These are phyloP conservation scores for Steatornis caripensis DNA, from an alignment of 2,113 vertebrate species.

Conservation along the genomic window DNA sequence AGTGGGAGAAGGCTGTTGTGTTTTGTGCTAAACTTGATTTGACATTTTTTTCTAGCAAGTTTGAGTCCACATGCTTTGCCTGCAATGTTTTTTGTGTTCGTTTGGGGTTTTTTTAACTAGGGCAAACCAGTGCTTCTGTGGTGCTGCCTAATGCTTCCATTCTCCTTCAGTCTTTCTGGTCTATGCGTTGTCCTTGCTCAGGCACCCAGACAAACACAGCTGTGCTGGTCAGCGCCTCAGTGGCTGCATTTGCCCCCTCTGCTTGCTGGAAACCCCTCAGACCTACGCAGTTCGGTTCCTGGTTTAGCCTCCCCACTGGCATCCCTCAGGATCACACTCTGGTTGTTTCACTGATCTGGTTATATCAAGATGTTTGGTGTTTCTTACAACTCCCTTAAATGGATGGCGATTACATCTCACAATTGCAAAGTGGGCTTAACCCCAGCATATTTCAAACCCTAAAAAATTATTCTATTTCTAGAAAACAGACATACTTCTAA, in stretches of 20 bases:
- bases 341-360: not conserved
- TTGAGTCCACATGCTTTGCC: not conserved
- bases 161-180: not conserved
- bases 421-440: not conserved
- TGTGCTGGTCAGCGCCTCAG: not conserved
- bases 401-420: not conserved
- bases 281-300: not conserved
- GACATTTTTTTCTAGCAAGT: not conserved
- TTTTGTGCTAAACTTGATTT: not conserved
- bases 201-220: not conserved
- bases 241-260: not conserved
- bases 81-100: not conserved
- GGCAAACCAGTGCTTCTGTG: not conserved
- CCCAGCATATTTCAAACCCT: not conserved
- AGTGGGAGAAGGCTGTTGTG: not conserved
- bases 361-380: not conserved
- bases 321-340: not conserved
- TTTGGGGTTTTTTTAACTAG: not conserved
- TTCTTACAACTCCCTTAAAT: not conserved
- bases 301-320: not conserved
- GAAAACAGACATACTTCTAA: not conserved
- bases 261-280: not conserved
- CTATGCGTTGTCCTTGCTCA: not conserved
- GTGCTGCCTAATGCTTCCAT: not conserved
- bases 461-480: not conserved